A percentile compares a stretch with the other conserved stretches of the same genome.
These are phyloP conservation scores for Lepeophtheirus salmonis DNA, from an alignment of 1,140 invertebrate genomes.

Conservation along the genomic window DNA sequence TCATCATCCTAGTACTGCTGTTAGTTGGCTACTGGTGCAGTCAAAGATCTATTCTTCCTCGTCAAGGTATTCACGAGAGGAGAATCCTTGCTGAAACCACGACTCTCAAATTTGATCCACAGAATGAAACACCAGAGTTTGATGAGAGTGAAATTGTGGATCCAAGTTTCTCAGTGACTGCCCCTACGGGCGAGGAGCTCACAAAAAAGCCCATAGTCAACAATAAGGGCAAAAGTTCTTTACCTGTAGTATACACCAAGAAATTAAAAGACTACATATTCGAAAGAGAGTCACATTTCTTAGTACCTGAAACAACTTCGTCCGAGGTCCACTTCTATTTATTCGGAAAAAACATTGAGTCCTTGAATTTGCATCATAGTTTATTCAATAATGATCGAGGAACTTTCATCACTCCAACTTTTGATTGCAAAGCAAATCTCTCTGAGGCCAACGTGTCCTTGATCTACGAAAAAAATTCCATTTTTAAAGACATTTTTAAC, in stretches of 20 bases:
- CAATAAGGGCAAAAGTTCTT: not conserved
- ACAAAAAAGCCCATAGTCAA: not conserved
- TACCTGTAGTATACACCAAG: not conserved
- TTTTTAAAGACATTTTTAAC: not conserved
- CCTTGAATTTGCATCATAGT: not conserved
- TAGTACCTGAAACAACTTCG: not conserved
- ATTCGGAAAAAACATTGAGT: not conserved
- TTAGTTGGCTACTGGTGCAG: not conserved
- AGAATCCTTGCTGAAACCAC: not conserved
- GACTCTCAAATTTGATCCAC: not conserved
- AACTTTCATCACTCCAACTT: not conserved
- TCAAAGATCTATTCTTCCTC: not conserved
- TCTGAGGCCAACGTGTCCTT: not conserved
- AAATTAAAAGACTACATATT: not conserved
- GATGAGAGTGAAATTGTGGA: not conserved
- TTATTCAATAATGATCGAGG: not conserved
- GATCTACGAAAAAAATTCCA: not conserved
- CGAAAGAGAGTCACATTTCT: not conserved
- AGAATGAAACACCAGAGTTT: not conserved
- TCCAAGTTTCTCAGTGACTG: not conserved
- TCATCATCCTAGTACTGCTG: too few relatives aligned
- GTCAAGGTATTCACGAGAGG: not conserved
- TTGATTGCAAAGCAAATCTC: not conserved
- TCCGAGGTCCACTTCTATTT: not conserved
- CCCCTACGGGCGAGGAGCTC: not conserved